A percentile compares a stretch with the other conserved stretches of the same genome.
Conservation (phyloP, 2,113 vertebrate species). For the Halcyon senegalensis region DNA sequence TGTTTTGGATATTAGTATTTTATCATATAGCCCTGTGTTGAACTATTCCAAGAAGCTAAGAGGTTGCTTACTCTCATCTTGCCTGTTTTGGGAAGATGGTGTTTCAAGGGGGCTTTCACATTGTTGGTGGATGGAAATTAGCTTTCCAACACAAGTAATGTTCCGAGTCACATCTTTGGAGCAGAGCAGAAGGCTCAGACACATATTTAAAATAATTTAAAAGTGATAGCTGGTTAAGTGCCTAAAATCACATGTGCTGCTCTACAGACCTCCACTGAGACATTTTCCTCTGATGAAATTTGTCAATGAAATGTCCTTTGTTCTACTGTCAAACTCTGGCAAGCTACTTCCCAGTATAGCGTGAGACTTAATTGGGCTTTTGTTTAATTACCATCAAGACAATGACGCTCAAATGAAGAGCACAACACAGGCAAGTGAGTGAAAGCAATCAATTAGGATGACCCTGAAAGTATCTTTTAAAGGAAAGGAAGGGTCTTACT, state of each 20-base stretch:
- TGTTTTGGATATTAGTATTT: not conserved
- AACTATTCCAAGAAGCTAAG: not conserved
- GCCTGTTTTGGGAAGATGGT: not conserved
- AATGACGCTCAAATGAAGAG: not conserved
- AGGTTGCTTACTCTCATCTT: not conserved
- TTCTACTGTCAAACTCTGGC: slow-evolving; percentile 41
- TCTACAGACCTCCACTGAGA: slow-evolving; percentile 30
- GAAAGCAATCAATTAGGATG: slow-evolving; percentile 36
- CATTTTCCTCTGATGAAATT: slow-evolving; percentile 11
- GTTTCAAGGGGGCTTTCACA: not conserved
- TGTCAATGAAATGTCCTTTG: slow-evolving; percentile 30
- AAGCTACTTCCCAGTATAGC: not conserved
- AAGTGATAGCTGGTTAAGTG: not conserved
- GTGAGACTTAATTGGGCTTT: slow-evolving; percentile 32
- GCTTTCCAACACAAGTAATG: not conserved
- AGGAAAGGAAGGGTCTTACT: not conserved
- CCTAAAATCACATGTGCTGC: not conserved
- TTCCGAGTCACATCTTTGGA: not conserved
- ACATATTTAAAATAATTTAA: slow-evolving; percentile 2
- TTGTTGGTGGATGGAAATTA: not conserved
- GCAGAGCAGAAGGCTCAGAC: not conserved
- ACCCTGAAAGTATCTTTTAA: not conserved
- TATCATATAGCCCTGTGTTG: not conserved
- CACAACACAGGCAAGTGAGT: not conserved
- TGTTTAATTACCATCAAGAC: slow-evolving; percentile 44